Evolutionary conservation across 2,888 invertebrate species (phyloP).

Genomic region (Pseudococcus viburni): DNA sequence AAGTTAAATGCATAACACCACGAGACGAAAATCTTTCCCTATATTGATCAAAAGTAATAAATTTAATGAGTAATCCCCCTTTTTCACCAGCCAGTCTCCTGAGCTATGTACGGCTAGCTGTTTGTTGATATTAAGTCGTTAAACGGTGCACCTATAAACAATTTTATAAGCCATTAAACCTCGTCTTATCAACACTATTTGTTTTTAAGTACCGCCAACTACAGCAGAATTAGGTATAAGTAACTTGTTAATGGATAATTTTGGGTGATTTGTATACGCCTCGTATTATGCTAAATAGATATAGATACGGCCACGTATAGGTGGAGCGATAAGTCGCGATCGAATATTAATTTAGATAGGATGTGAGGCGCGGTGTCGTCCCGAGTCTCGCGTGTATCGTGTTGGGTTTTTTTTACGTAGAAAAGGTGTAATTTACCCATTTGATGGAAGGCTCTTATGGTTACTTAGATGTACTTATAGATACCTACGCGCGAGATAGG

Average conservation of each 20-base stretch:
- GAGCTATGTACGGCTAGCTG: neutral
- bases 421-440: conserved; percentile 22
- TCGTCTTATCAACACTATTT: conserved; percentile 23
- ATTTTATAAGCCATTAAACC: conserved; percentile 43
- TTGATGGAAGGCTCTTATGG: conserved; percentile 1
- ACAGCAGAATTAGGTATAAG: neutral
- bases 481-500: neutral
- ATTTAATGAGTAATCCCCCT: neutral
- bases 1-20: neutral
- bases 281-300: conserved; percentile 33
- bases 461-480: neutral
- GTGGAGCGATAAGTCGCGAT: conserved; percentile 27
- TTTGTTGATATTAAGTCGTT: conserved; percentile 34
- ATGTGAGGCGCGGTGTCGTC: neutral
- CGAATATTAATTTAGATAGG: conserved; percentile 21
- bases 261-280: conserved; percentile 44
- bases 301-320: neutral
- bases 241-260: conserved; percentile 44
- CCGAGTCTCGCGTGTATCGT: neutral
- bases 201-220: conserved; percentile 38
- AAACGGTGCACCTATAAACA: conserved; percentile 40
- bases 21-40: conserved; percentile 8
- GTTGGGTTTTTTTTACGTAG: neutral
- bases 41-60: conserved; percentile 35
- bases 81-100: neutral